Evolutionary conservation across 2,113 vertebrate genomes (phyloP).

Genomic region (Zingel zingel): DNA sequence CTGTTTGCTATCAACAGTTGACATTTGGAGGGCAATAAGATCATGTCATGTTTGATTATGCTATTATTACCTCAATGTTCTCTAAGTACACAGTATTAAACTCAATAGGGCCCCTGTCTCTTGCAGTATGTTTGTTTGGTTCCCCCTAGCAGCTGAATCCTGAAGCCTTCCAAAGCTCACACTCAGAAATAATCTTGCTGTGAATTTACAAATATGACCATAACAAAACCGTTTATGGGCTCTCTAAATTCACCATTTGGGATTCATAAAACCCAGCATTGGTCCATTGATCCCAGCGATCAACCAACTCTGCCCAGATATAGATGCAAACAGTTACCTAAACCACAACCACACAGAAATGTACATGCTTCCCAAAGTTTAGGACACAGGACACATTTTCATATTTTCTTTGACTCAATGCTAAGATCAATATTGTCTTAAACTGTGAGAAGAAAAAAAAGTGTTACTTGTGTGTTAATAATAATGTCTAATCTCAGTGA

Average conservation of each 20-base stretch:
- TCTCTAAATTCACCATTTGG: slow-evolving; percentile 58
- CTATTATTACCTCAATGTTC: slow-evolving; percentile 58
- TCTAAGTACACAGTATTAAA: slow-evolving; percentile 59
- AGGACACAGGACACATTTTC: slow-evolving; percentile 16
- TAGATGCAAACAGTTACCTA: slow-evolving; percentile 39
- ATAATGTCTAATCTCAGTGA: slow-evolving; percentile 23
- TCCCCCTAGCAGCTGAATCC: slow-evolving; percentile 44
- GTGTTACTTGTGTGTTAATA: background rate
- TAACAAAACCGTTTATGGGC: slow-evolving; percentile 61
- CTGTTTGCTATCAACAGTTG: slow-evolving; percentile 59
- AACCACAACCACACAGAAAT: slow-evolving; percentile 18
- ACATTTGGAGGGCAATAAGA: slow-evolving; percentile 61
- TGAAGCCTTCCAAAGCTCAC: slow-evolving; percentile 43
- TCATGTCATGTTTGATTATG: slow-evolving; percentile 68
- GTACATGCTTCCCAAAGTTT: slow-evolving; percentile 19
- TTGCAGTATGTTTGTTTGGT: slow-evolving; percentile 64
- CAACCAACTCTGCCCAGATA: slow-evolving; percentile 32
- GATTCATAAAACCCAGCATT: slow-evolving; percentile 58
- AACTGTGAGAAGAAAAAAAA: background rate
- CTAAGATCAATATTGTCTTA: background rate
- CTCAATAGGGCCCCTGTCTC: slow-evolving; percentile 41
- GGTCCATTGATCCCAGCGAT: slow-evolving; percentile 46
- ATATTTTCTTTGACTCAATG: slow-evolving; percentile 1
- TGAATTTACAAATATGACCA: slow-evolving; percentile 64
- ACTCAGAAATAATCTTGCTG: slow-evolving; percentile 58